Evolutionary conservation across 2,888 invertebrate genomes (phyloP).

Genomic region (Cylindroiulus punctatus): DNA sequence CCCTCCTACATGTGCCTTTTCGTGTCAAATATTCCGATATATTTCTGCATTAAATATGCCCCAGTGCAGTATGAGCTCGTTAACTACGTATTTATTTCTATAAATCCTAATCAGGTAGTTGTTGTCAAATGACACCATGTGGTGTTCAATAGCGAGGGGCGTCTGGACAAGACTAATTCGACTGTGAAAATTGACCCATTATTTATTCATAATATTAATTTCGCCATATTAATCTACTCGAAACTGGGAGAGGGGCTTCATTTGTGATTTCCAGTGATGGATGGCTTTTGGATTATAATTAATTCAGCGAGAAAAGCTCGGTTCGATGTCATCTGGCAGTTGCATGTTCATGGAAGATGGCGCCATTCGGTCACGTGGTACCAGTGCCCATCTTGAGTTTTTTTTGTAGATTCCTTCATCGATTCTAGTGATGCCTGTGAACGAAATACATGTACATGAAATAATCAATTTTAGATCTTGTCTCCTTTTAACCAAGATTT

Average conservation of each 20-base stretch:
- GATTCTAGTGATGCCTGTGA: too few relatives aligned
- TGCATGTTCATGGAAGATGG: too few relatives aligned
- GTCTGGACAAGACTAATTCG: neutral
- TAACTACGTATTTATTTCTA: neutral
- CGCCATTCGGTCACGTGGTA: too few relatives aligned
- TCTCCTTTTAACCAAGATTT: too few relatives aligned
- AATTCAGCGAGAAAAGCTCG: neutral
- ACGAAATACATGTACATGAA: too few relatives aligned
- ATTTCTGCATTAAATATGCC: neutral
- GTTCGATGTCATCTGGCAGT: too few relatives aligned
- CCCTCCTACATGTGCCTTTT: neutral
- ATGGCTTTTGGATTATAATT: conserved; percentile 14
- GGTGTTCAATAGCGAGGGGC: neutral
- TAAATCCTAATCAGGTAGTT: neutral
- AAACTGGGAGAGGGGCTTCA: conserved; percentile 7
- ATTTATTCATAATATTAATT: conserved; percentile 32
- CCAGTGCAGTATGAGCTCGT: neutral
- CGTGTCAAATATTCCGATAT: neutral
- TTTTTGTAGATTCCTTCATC: too few relatives aligned
- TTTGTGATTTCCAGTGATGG: neutral
- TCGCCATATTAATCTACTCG: conserved; percentile 5
- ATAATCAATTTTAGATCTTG: too few relatives aligned
- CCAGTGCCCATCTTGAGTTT: too few relatives aligned
- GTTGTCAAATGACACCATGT: neutral
- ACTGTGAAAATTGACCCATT: neutral